phyloP scores from a whole-genome alignment of 1,140 invertebrate species.

The Bombus waltoni region DNA sequence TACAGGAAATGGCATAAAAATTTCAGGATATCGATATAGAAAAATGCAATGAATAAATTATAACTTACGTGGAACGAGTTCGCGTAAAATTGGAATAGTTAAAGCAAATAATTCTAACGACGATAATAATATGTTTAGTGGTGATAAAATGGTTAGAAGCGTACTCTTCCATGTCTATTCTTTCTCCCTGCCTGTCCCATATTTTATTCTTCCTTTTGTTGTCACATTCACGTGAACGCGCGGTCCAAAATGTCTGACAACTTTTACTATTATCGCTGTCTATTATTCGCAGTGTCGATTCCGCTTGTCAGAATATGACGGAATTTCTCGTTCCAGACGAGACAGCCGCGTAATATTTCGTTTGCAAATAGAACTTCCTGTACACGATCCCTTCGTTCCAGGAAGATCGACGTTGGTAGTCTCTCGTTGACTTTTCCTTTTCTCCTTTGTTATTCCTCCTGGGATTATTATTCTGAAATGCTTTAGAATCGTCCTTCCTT shows the following conservation, averaged over 20 bases:
- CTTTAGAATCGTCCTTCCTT: not conserved
- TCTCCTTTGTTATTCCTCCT: not conserved
- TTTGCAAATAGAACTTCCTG: constrained; percentile 9
- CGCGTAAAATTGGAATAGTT: not conserved
- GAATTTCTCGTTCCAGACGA: not conserved
- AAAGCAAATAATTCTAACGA: constrained; percentile 20
- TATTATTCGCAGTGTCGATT: constrained; percentile 17
- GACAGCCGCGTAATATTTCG: constrained; percentile 9
- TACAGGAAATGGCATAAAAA: not conserved
- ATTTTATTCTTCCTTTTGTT: constrained; percentile 4
- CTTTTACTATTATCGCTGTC: not conserved
- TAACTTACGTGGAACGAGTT: not conserved
- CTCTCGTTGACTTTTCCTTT: not conserved
- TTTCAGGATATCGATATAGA: not conserved
- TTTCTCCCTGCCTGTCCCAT: too few species aligned
- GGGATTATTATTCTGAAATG: not conserved
- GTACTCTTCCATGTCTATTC: not conserved
- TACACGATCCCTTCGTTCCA: not conserved
- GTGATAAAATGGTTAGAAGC: not conserved
- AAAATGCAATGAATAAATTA: not conserved
- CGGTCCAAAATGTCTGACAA: not conserved
- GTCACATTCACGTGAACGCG: constrained; percentile 11
- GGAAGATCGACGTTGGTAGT: constrained; percentile 9
- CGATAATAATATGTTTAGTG: constrained; percentile 38
- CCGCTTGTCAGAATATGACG: not conserved